Conservation (phyloP, 2,888 invertebrate genomes). For the Drosophila melanosoma region DNA sequence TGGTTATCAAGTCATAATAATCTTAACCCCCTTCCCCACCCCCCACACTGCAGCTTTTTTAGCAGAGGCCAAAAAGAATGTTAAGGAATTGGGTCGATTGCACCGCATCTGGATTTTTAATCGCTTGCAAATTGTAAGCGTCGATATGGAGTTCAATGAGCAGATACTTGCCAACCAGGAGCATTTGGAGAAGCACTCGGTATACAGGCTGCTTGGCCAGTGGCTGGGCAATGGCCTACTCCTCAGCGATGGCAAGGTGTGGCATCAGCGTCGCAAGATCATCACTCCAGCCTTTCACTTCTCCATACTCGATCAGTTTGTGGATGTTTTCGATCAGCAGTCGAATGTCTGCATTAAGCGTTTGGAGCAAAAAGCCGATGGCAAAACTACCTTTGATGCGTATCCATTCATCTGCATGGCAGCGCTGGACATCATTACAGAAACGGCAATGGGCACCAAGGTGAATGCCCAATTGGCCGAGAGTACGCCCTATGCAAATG, state of each 20-base stretch:
- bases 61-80: neutral
- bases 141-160: conserved; percentile 85
- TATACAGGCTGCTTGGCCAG: conserved; percentile 72
- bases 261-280: conserved; percentile 89
- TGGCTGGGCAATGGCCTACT: conserved; percentile 83
- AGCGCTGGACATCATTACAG: conserved; percentile 87
- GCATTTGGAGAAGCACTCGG: conserved; percentile 76
- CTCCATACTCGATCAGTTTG: conserved; percentile 90
- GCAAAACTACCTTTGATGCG: conserved; percentile 86
- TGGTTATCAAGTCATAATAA: neutral
- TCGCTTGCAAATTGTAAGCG: conserved; percentile 83
- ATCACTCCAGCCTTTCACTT: conserved; percentile 93
- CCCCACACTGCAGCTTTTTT: conserved; percentile 58
- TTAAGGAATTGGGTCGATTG: conserved; percentile 81
- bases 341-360: conserved; percentile 87
- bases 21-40: fast-evolving
- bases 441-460: conserved; percentile 83
- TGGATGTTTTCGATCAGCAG: conserved; percentile 89
- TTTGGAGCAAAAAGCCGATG: conserved; percentile 85
- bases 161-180: conserved; percentile 81
- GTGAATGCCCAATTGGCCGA: conserved; percentile 86
- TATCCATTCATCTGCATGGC: conserved; percentile 87
- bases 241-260: conserved; percentile 85
- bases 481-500: conserved; percentile 89
- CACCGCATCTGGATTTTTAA: conserved; percentile 84